These are phyloP conservation scores for Alethe diademata DNA, from an alignment of 2,113 vertebrate species.

Conservation along the genomic window DNA sequence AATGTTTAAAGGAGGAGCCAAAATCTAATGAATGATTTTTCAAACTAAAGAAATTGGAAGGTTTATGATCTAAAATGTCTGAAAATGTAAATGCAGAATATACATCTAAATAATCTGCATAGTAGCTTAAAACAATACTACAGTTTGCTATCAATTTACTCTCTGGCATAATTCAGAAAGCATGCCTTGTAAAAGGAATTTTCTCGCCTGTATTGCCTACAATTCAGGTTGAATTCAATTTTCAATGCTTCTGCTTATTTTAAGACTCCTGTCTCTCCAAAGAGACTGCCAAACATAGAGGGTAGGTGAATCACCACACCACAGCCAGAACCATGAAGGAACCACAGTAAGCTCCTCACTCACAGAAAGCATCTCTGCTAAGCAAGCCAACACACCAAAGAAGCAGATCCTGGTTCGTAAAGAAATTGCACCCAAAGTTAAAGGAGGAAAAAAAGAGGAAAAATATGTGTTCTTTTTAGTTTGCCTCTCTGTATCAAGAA, in stretches of 20 bases:
- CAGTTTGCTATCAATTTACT: not conserved
- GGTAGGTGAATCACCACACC: not conserved
- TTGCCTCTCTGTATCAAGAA: not conserved
- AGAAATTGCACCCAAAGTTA: not conserved
- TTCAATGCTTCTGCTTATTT: not conserved
- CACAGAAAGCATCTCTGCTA: not conserved
- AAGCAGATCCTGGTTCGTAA: not conserved
- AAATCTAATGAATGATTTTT: not conserved
- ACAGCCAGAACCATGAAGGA: not conserved
- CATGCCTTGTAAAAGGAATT: not conserved
- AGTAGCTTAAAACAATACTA: not conserved
- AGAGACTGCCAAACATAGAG: not conserved
- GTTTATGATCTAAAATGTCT: not conserved
- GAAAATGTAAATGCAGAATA: not conserved
- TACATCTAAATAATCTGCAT: not conserved
- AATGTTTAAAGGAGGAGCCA: not conserved
- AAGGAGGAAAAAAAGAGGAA: rapidly evolving
- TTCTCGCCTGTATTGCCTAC: not conserved
- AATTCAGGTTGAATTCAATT: not conserved
- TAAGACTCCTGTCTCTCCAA: not conserved
- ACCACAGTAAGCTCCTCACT: not conserved
- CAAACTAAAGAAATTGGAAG: conserved; percentile 2
- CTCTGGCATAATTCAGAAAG: not conserved
- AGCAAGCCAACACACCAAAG: not conserved
- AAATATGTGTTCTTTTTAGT: not conserved